Conservation (phyloP, 1,140 invertebrate species). For the Diorhabda carinulata region DNA sequence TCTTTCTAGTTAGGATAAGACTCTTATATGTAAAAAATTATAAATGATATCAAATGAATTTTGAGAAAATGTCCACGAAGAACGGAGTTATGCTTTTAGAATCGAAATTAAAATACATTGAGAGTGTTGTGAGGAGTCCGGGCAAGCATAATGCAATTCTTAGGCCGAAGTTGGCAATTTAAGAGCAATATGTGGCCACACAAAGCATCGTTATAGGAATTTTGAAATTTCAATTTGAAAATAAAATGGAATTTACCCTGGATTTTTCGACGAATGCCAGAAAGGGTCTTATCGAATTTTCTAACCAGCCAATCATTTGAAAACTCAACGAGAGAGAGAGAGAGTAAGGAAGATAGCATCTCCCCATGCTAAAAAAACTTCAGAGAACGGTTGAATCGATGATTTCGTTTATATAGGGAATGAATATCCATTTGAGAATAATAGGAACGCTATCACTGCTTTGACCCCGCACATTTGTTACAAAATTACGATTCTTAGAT, state of each 20-base stretch:
- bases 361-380: constrained; percentile 31
- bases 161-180: constrained; percentile 24
- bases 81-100: constrained; percentile 9
- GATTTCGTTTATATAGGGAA: constrained; percentile 39
- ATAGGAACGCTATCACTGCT: constrained; percentile 32
- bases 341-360: constrained; percentile 23
- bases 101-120: constrained; percentile 26
- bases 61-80: too few relatives aligned
- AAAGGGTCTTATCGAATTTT: constrained; percentile 29
- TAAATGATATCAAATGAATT: too few relatives aligned
- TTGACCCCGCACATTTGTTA: constrained; percentile 27
- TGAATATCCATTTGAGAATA: constrained; percentile 38
- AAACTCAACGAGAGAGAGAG: constrained; percentile 25
- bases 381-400: constrained; percentile 30
- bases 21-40: too few relatives aligned
- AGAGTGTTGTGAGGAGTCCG: constrained; percentile 4
- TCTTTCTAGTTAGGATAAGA: too few relatives aligned
- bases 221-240: constrained; percentile 38
- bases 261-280: constrained; percentile 24
- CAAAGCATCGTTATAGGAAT: constrained; percentile 28
- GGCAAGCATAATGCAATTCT: constrained; percentile 20
- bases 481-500: constrained; percentile 22
- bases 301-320: constrained; percentile 36
- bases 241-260: constrained; percentile 34
- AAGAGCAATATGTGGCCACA: constrained; percentile 23